These are phyloP conservation scores for Mus spicilegus DNA, from an alignment of 2,113 vertebrate species.

Conservation along the genomic window DNA sequence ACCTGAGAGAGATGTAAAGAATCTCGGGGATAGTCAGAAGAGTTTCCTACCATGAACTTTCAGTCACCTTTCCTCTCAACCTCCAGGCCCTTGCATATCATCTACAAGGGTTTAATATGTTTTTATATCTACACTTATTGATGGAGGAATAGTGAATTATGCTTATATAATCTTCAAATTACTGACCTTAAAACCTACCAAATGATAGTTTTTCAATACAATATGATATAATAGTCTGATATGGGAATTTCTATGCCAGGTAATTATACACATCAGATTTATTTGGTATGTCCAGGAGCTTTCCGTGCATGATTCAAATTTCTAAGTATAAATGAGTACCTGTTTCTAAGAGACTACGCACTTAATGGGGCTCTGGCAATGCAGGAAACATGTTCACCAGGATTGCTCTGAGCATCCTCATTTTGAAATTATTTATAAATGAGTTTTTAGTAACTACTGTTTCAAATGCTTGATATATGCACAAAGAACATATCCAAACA, in stretches of 20 bases:
- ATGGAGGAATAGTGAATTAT: background rate
- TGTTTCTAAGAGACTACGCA: background rate
- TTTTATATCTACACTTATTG: background rate
- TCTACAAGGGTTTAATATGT: background rate
- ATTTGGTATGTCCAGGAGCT: background rate
- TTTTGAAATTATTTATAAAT: constrained; percentile 64
- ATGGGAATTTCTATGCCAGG: background rate
- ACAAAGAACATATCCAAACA: background rate
- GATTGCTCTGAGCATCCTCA: background rate
- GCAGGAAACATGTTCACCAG: background rate
- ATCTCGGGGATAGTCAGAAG: background rate
- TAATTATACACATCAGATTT: background rate
- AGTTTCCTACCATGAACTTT: background rate
- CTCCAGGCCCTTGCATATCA: background rate
- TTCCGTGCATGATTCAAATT: background rate
- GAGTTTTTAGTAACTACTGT: constrained; percentile 47
- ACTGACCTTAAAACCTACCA: background rate
- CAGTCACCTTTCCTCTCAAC: background rate
- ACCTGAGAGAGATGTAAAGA: background rate
- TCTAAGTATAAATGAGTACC: background rate
- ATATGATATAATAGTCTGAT: background rate
- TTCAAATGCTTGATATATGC: background rate
- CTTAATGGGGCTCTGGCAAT: background rate
- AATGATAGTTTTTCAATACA: constrained; percentile 26
- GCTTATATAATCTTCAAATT: background rate